Conservation (phyloP, 2,888 invertebrate species). For the Erebia ligea region DNA sequence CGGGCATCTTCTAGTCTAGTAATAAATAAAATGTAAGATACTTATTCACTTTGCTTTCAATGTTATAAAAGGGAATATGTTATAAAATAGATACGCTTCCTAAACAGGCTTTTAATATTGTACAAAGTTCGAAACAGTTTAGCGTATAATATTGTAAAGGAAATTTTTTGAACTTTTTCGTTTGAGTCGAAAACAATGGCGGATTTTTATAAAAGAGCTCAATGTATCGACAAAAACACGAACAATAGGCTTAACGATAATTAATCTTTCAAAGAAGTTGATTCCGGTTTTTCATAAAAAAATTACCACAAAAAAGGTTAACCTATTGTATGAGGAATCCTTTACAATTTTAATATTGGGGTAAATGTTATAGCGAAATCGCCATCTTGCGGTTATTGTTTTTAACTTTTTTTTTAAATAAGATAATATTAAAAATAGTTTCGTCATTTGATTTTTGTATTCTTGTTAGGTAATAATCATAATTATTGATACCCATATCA, state of each 20-base stretch:
- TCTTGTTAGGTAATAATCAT: no score
- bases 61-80: background rate
- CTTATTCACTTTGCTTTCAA: background rate
- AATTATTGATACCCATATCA: no score
- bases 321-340: conserved; percentile 12
- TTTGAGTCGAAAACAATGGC: conserved; percentile 72
- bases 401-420: background rate
- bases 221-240: conserved; percentile 68
- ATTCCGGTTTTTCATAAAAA: conserved; percentile 48
- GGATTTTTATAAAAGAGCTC: conserved; percentile 73
- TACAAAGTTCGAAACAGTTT: conserved; percentile 27
- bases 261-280: conserved; percentile 76
- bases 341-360: conserved; percentile 11
- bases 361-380: background rate
- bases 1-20: no score
- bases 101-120: conserved; percentile 29
- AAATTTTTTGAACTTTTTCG: conserved; percentile 71
- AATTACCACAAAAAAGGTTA: conserved; percentile 23
- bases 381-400: no score
- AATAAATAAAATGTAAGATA: background rate
- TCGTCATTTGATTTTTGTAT: no score
- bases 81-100: conserved; percentile 25
- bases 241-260: conserved; percentile 69
- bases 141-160: conserved; percentile 44
- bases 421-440: no score